Base-by-base conservation (phyloP, 2,113 vertebrate genomes). In the Aptenodytes forsteri region DNA sequence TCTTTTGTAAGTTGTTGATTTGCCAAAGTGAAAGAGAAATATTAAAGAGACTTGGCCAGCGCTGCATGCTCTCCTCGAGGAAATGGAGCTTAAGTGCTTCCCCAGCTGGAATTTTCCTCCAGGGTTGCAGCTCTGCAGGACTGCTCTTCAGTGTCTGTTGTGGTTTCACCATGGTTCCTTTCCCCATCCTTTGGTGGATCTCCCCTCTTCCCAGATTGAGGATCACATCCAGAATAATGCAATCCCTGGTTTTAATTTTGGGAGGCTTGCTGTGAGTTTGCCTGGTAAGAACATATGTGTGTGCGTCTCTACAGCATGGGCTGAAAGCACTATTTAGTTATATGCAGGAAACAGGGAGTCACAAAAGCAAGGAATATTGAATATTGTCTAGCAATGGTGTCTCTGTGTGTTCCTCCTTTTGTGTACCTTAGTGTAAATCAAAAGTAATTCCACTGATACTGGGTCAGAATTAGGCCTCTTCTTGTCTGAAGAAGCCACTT, bases 101-200 rank as follows among this genome's bases (percentile, higher is more conserved):
- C 47, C 83, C 89, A 97, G 76, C 30, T 90, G 90, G 76, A 94
- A 67, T 84, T 89, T 89, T 59, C 30, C 70, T 95, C 73, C 70
- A 36, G 47, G 75, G 44, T 3, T 56, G 65, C 38, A 91, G 52
- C 9, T 92, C 65, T 61, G 29, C 42, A 67, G 72, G 55, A 26
- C 44, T 76, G 30, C 36, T 87, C n/a, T 62, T 64, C 55, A 10
- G 15, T 47, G 27, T n/a, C 38, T 89, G 20, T 47, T 75, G n/a
- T 66, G n/a, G n/a, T 79, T 87, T 93, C 50, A 30, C 16, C 1
- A 0, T 40, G 47, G 32, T 89, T 93, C 21, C 56, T 52, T 92
- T 56, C 36, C 21, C 7, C 23, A 69, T 67, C 47, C 27, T 66
- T 81, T 78, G 59, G 55, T 83, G 79, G 32, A 81, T 86, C 64